A percentile compares a stretch with the other conserved stretches of the same genome.
Conservation (phyloP, 1,140 invertebrate genomes). For the Pseudomyrmex flavicornis region DNA sequence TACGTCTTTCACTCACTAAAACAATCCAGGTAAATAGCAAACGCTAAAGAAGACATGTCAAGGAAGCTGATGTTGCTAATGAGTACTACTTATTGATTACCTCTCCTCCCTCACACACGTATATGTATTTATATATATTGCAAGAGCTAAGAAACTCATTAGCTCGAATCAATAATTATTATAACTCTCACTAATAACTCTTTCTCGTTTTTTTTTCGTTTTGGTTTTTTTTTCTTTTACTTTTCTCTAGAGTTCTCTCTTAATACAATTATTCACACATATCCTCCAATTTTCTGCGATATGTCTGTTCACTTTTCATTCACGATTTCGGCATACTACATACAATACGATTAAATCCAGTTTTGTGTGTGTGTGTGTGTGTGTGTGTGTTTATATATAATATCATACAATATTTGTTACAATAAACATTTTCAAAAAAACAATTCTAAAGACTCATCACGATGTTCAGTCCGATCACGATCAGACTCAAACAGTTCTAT, state of each 20-base stretch:
- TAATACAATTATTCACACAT: constrained; percentile 70
- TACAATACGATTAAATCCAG: constrained; percentile 71
- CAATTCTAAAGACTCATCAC: constrained; percentile 65
- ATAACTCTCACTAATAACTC: constrained; percentile 70
- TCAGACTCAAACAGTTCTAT: constrained; percentile 61
- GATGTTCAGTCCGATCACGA: constrained; percentile 58
- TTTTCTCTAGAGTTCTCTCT: constrained; percentile 65
- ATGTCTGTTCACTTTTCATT: constrained; percentile 72
- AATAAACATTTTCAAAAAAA: constrained; percentile 74
- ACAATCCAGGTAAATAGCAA: constrained; percentile 80
- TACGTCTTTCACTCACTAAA: constrained; percentile 77
- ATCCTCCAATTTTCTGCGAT: constrained; percentile 66
- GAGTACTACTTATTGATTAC: constrained; percentile 71
- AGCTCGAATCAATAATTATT: constrained; percentile 54
- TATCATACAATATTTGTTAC: constrained; percentile 76
- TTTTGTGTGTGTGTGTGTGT: no score
- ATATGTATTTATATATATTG: constrained; percentile 54
- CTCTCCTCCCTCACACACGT: constrained; percentile 44
- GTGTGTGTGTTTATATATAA: constrained; percentile 38
- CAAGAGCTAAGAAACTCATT: constrained; percentile 54
- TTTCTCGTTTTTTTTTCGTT: not conserved
- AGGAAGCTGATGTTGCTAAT: constrained; percentile 79
- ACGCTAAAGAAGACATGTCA: constrained; percentile 81
- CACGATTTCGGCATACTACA: constrained; percentile 70
- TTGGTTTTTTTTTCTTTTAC: not conserved